Percentiles rank a stretch among this genome's conserved stretches.
Evolutionary conservation across 2,888 invertebrate genomes (phyloP).

Genomic region (Yponomeuta evonymella): DNA sequence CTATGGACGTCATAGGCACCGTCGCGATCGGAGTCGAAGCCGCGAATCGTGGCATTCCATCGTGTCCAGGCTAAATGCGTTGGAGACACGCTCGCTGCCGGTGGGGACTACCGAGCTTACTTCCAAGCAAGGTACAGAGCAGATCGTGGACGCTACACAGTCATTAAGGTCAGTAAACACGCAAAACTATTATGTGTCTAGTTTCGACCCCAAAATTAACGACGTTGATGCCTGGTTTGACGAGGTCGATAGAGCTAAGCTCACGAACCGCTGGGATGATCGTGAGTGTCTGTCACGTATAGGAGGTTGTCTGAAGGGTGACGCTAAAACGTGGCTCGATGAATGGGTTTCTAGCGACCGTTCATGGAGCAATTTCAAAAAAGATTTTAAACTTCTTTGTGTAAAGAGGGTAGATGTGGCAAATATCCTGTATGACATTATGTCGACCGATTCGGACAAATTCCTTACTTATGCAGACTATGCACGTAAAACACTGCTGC

Average conservation of each 20-base stretch:
- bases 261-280: no score
- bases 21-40: neutral
- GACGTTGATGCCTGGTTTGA: no score
- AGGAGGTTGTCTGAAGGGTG: no score
- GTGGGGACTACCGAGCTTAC: neutral
- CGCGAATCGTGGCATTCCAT: constrained; percentile 1
- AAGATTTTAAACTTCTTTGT: neutral
- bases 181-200: constrained; percentile 3
- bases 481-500: constrained; percentile 7
- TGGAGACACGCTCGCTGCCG: neutral
- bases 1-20: neutral
- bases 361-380: constrained; percentile 5
- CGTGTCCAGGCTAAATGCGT: neutral
- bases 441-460: constrained; percentile 6
- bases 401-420: constrained; percentile 5
- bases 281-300: no score
- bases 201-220: neutral
- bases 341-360: neutral
- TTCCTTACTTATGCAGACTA: constrained; percentile 6
- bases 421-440: constrained; percentile 6
- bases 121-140: neutral
- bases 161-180: constrained; percentile 1
- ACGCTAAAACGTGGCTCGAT: no score
- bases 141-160: constrained; percentile 6
- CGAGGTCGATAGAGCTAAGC: no score